phyloP scores from a whole-genome alignment of 2,113 vertebrate genomes.

The Podarcis cretensis region DNA sequence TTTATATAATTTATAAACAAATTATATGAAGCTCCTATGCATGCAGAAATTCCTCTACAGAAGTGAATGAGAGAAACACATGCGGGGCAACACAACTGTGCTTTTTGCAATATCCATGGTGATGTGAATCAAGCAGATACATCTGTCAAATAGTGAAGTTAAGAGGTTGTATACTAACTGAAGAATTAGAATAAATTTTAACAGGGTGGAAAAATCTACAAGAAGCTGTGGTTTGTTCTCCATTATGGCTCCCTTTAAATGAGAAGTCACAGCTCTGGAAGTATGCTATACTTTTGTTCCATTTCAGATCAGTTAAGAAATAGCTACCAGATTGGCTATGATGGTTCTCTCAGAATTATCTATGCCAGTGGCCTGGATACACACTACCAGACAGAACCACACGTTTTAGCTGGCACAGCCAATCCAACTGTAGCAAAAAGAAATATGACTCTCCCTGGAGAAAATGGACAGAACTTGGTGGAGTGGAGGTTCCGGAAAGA shows the following conservation, averaged over 20 bases:
- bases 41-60: neutral
- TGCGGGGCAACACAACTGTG: neutral
- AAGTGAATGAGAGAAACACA: neutral
- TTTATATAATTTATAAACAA: too few relatives aligned
- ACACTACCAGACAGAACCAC: slow-evolving; percentile 95
- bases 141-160: slow-evolving; percentile 7
- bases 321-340: slow-evolving; percentile 93
- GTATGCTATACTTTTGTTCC: slow-evolving; percentile 10
- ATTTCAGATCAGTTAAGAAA: slow-evolving; percentile 92
- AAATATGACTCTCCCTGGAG: slow-evolving; percentile 95
- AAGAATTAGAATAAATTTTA: neutral
- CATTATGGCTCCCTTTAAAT: neutral
- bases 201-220: neutral
- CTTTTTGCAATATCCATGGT: neutral
- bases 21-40: neutral
- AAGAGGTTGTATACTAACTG: neutral
- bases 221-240: neutral
- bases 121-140: neutral
- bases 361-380: slow-evolving; percentile 95
- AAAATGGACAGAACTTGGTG: slow-evolving; percentile 94
- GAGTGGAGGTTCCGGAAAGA: slow-evolving; percentile 98
- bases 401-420: slow-evolving; percentile 92
- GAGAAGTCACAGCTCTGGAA: slow-evolving; percentile 18
- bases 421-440: slow-evolving; percentile 93
- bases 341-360: slow-evolving; percentile 91